Percentiles rank a stretch among this genome's conserved stretches.
These are phyloP conservation scores for Narcine bancroftii DNA, from an alignment of 2,113 vertebrate species.

Conservation along the genomic window DNA sequence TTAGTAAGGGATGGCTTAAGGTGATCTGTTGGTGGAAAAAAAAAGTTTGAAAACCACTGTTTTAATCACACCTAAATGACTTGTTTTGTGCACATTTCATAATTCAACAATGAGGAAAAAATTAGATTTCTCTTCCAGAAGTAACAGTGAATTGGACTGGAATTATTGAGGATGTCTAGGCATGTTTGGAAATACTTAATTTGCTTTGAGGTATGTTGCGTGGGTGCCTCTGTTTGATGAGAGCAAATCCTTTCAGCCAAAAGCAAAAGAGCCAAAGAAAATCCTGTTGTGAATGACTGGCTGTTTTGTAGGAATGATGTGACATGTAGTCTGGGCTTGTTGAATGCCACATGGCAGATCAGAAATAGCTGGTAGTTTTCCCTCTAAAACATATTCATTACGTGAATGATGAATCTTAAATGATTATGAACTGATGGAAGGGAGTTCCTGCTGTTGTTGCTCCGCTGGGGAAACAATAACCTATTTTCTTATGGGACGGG, in stretches of 20 bases:
- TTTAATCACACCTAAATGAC: too few species aligned
- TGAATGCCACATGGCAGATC: neutral
- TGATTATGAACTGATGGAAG: neutral
- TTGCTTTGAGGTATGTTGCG: neutral
- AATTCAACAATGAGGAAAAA: neutral
- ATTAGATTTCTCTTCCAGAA: neutral
- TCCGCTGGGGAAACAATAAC: neutral
- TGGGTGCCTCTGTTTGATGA: neutral
- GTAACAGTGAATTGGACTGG: neutral
- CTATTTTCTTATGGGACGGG: neutral
- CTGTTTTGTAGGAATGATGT: neutral
- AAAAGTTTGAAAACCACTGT: too few species aligned
- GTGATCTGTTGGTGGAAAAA: too few species aligned
- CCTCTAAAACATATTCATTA: neutral
- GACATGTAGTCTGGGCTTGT: neutral
- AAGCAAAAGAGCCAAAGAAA: neutral
- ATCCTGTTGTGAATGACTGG: neutral
- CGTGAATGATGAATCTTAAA: neutral
- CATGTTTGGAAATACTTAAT: neutral
- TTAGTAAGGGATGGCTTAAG: too few species aligned
- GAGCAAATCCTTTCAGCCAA: neutral
- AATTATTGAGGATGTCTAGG: neutral
- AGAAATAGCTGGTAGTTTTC: neutral
- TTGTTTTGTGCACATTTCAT: too few species aligned
- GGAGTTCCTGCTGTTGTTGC: neutral